Evolutionary conservation across 1,140 invertebrate genomes (phyloP).

Genomic region (Caenorhabditis elegans): DNA sequence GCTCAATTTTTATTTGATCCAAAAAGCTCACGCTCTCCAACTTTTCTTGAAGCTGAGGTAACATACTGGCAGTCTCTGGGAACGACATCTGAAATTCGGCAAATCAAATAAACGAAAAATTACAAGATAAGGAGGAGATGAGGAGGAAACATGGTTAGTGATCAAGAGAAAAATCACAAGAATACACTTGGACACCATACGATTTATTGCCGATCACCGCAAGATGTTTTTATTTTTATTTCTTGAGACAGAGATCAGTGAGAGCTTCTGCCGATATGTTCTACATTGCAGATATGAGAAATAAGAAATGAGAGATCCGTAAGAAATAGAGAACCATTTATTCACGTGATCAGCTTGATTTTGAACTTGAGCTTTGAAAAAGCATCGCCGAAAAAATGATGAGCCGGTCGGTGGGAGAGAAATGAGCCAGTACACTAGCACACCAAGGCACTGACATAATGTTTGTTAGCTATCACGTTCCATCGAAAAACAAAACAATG

Average conservation of each 20-base stretch:
- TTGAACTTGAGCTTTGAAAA: slow-evolving; percentile 6
- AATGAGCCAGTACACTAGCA: too few species aligned
- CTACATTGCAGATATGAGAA: neutral
- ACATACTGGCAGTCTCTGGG: neutral
- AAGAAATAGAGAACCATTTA: slow-evolving; percentile 20
- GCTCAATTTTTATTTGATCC: neutral
- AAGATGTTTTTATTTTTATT: slow-evolving; percentile 4
- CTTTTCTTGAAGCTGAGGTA: neutral
- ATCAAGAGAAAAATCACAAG: neutral
- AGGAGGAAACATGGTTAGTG: too few species aligned
- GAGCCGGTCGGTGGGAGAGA: neutral
- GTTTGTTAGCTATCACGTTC: neutral
- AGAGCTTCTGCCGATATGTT: neutral
- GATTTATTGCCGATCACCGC: neutral
- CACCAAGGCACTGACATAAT: neutral
- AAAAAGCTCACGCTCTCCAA: neutral
- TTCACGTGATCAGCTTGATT: neutral
- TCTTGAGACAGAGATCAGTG: neutral
- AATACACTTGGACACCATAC: neutral
- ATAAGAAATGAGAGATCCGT: neutral
- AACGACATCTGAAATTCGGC: neutral
- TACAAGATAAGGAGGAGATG: neutral
- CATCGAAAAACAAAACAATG: neutral
- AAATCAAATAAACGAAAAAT: neutral
- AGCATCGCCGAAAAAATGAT: neutral